Evolutionary conservation across 1,140 invertebrate genomes (phyloP).

Genomic region (Rhagoletis zephyria): DNA sequence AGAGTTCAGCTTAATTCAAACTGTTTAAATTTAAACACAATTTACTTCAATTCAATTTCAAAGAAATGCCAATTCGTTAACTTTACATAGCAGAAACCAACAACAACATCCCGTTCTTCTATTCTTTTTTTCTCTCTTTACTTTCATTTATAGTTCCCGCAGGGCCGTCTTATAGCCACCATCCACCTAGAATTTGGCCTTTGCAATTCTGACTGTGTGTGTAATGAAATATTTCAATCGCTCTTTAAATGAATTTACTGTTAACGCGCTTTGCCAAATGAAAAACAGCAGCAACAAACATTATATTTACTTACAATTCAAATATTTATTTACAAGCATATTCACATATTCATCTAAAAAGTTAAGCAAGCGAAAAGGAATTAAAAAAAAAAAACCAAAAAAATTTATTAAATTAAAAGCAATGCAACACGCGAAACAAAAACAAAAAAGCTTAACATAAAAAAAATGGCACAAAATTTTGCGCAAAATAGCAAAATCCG

Average conservation of each 20-base stretch:
- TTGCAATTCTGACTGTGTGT: conserved; percentile 73
- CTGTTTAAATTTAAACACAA: not conserved
- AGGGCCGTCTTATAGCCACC: conserved; percentile 71
- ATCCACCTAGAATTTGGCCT: conserved; percentile 73
- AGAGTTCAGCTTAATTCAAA: not conserved
- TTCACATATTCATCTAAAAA: conserved; percentile 26
- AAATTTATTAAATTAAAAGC: not conserved
- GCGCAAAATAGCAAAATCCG: conserved; percentile 30
- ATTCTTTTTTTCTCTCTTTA: conserved; percentile 55
- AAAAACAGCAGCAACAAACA: conserved; percentile 51
- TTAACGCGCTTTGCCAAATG: conserved; percentile 27
- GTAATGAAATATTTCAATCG: conserved; percentile 72
- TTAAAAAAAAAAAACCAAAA: not conserved
- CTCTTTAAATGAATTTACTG: conserved; percentile 70
- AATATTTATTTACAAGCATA: conserved; percentile 20
- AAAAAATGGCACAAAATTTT: conserved; percentile 33
- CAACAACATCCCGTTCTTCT: conserved; percentile 54
- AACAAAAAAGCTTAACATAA: not conserved
- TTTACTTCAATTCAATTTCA: conserved; percentile 23
- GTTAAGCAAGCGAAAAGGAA: conserved; percentile 24
- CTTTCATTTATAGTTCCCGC: conserved; percentile 66
- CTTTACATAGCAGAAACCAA: conserved; percentile 21
- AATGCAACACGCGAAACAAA: not conserved
- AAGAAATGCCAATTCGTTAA: conserved; percentile 33
- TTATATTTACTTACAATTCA: not conserved